Evolutionary conservation across 2,888 invertebrate genomes (phyloP).

Genomic region (Platycnemis pennipes): DNA sequence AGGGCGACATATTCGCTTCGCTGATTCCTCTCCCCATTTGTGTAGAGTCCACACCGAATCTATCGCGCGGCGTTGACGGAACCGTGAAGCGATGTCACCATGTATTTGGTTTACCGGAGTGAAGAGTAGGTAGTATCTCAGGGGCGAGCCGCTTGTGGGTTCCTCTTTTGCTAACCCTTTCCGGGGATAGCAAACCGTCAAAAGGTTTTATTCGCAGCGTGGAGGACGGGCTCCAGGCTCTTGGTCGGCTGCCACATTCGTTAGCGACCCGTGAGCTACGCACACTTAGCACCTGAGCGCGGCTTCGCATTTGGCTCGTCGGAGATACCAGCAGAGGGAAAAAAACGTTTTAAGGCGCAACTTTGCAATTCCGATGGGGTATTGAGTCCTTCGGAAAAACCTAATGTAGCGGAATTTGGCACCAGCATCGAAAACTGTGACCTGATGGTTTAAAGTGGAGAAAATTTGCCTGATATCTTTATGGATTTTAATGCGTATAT

Average conservation of each 20-base stretch:
- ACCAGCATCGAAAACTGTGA: too few species aligned
- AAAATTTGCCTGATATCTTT: too few species aligned
- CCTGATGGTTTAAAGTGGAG: too few species aligned
- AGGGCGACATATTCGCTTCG: not conserved
- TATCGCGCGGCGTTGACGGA: not conserved
- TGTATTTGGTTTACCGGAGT: not conserved
- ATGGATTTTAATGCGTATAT: too few species aligned
- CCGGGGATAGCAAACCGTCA: not conserved
- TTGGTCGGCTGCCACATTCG: constrained; percentile 22
- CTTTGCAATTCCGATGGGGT: not conserved
- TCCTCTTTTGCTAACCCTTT: not conserved
- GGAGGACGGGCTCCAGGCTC: not conserved
- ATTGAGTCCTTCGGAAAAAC: not conserved
- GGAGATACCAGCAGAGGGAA: not conserved
- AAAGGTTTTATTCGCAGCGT: not conserved
- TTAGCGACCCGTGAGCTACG: constrained; percentile 7
- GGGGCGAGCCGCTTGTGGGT: not conserved
- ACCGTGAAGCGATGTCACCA: not conserved
- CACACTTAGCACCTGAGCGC: not conserved
- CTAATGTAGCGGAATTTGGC: not conserved
- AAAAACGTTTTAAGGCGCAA: not conserved
- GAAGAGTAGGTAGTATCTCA: not conserved
- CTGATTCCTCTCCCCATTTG: not conserved
- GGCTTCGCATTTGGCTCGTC: not conserved
- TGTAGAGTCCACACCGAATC: not conserved